phyloP scores from a whole-genome alignment of 2,888 invertebrate species.

The Andricus quercusramuli region DNA sequence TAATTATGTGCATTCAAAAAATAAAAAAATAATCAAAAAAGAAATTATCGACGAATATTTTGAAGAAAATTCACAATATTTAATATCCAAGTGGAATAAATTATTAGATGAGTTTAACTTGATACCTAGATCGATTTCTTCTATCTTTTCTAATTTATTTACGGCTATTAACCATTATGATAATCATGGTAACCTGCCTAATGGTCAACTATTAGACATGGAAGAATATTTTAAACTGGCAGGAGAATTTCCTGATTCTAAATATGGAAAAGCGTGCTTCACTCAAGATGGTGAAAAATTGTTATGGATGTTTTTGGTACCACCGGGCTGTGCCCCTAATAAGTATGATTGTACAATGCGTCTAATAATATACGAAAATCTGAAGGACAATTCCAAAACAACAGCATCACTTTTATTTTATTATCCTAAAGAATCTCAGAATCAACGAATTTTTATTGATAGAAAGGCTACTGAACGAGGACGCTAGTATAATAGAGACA shows the following conservation, averaged over 20 bases:
- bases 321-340: not conserved
- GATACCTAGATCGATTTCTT: not conserved
- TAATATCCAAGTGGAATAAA: not conserved
- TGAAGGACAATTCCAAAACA: not conserved
- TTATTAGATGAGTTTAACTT: not conserved
- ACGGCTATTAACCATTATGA: not conserved
- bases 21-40: not conserved
- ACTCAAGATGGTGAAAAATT: not conserved
- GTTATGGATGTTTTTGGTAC: not conserved
- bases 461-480: no score
- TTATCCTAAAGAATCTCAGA: no score
- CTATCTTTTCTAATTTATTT: not conserved
- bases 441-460: no score
- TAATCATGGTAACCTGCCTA: not conserved
- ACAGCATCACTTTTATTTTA: not conserved
- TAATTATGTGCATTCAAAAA: no score
- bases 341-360: not conserved
- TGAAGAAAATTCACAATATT: not conserved
- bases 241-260: not conserved
- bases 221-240: not conserved
- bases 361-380: not conserved
- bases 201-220: not conserved
- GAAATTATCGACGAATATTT: not conserved
- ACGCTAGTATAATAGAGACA: no score
- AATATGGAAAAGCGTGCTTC: not conserved